phyloP scores from a whole-genome alignment of 2,113 vertebrate genomes.

The Hassar affinis region DNA sequence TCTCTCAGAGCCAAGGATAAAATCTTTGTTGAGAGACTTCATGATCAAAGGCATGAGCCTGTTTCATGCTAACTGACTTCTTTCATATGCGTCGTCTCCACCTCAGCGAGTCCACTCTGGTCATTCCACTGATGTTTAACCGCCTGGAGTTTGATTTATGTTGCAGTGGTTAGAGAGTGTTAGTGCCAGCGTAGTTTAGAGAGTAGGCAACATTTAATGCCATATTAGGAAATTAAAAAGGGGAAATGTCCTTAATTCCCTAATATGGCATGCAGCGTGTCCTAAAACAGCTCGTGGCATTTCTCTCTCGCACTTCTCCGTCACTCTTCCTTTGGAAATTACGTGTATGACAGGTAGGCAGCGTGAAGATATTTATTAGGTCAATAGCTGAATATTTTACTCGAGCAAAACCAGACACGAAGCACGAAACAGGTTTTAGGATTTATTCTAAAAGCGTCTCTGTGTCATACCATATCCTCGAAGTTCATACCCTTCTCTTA shows the following conservation, averaged over 20 bases:
- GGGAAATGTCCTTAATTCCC: conserved; percentile 34
- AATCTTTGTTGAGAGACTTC: conserved; percentile 18
- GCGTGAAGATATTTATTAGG: neutral
- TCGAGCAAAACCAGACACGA: neutral
- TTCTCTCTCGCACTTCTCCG: neutral
- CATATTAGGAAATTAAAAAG: conserved; percentile 45
- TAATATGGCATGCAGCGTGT: conserved; percentile 18
- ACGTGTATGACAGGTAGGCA: neutral
- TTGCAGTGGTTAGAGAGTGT: neutral
- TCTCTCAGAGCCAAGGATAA: conserved; percentile 44
- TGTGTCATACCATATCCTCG: neutral
- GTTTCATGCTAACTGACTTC: conserved; percentile 22
- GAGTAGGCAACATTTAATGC: conserved; percentile 33
- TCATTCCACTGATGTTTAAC: neutral
- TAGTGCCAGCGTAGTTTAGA: conserved; percentile 21
- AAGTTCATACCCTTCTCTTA: neutral
- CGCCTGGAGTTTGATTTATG: neutral
- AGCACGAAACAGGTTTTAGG: no score
- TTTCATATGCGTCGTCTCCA: conserved; percentile 17
- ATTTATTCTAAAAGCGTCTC: neutral
- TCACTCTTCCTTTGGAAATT: neutral
- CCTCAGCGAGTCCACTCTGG: neutral
- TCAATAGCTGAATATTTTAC: neutral
- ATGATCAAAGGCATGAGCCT: conserved; percentile 23
- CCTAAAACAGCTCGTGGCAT: conserved; percentile 3